Evolutionary conservation across 2,888 invertebrate species (phyloP), one percentile per base, ranked within the genome.

Genomic region (Acleris laterana): DNA sequence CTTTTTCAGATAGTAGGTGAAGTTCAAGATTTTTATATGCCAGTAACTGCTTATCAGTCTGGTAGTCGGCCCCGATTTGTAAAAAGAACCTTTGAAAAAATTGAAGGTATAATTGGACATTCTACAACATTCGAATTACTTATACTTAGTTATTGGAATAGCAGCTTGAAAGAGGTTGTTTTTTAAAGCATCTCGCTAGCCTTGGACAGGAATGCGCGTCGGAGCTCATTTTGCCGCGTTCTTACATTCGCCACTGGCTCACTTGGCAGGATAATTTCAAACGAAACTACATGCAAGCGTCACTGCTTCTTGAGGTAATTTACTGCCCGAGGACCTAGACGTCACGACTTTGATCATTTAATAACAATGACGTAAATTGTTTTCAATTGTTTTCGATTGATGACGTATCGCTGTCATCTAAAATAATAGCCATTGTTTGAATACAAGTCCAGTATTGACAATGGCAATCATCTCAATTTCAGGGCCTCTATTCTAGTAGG

Each of bases 201-300:
- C 65, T 66, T 66, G 61, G 46, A 4, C 17, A 28, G 61, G 61
- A 64, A 60, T 55, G 59, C 48, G 44, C 56, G 56, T 25, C 32
- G 32, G n/a, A 20, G 50, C 22, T 57, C 65, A 55, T 66, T 61
- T 66, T 66, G 57, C 61, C 42, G n/a, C 28, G 20, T 50, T 59
- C 59, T 22, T 25, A 42, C 17, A 42, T 32, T 28, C 44, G 63
- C 49, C 19, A 50, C 56, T 50, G 56, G 13, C 17, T 13, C 32
- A n/a, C 7, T 22, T 49, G 50, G 22, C 38, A 61, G 60, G 60
- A 65, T 46, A 61, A 56, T 61, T 56, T 55, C 9, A 61, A 56
- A 44, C 19, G 19, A 48, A 64, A 49, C 49, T 42, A 48, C 53
- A 55, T 9, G 11, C 16, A 57, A 44, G 56, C 52, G 59, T 49